Conservation (phyloP, 2,113 vertebrate genomes). For the Hippocampus abdominalis region DNA sequence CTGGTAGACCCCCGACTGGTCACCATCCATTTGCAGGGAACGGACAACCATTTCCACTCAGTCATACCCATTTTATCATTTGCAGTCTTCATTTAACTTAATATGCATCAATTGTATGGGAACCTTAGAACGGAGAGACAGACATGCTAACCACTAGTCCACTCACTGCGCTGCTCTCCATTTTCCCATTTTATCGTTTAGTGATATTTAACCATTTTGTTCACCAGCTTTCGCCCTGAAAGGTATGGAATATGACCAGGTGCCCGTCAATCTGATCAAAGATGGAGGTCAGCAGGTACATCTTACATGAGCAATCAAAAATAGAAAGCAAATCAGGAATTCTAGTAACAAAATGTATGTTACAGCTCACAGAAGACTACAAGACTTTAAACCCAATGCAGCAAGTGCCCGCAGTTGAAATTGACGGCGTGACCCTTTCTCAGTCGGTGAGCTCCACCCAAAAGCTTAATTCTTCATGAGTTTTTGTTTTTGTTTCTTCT, state of each 20-base stretch:
- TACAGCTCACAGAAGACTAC: conserved; percentile 80
- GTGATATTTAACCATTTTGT: conserved; percentile 18
- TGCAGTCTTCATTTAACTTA: too few relatives aligned
- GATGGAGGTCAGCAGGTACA: conserved; percentile 90
- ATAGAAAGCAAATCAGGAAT: neutral
- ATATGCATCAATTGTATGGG: too few relatives aligned
- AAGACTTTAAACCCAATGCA: conserved; percentile 89
- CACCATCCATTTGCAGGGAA: too few relatives aligned
- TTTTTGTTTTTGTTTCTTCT: neutral
- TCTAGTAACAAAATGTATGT: conserved; percentile 6
- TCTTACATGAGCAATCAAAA: neutral
- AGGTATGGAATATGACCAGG: conserved; percentile 82
- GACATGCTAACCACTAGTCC: too few relatives aligned
- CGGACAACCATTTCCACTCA: too few relatives aligned
- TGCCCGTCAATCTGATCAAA: conserved; percentile 83
- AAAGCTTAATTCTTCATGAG: neutral
- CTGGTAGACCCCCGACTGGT: too few relatives aligned
- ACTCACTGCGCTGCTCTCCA: too few relatives aligned
- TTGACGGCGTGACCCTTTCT: conserved; percentile 83
- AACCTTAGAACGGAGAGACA: too few relatives aligned
- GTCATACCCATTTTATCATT: too few relatives aligned
- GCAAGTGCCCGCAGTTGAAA: conserved; percentile 88
- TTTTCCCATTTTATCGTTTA: too few relatives aligned
- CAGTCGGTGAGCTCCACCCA: conserved; percentile 83
- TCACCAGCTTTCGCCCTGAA: conserved; percentile 88